These are phyloP conservation scores for Meloidogyne floridensis DNA, from an alignment of 1,140 invertebrate species.

Conservation along the genomic window DNA sequence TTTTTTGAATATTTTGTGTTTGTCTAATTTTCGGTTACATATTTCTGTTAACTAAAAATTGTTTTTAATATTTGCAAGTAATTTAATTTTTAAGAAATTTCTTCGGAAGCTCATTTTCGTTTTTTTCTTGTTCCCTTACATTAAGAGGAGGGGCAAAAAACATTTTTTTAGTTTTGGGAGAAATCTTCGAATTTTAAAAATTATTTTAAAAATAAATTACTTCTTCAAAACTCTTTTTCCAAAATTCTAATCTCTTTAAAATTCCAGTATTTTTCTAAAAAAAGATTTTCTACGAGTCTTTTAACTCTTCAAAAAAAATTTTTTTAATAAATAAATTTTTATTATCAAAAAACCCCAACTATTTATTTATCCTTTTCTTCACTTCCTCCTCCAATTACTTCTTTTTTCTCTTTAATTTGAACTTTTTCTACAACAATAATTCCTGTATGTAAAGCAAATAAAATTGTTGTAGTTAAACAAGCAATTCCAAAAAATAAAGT, in stretches of 20 bases:
- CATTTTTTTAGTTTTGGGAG: too few species aligned
- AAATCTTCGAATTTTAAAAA: too few species aligned
- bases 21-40: too few species aligned
- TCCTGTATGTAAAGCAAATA: slow-evolving; percentile 61
- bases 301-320: not conserved
- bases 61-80: not conserved
- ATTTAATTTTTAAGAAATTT: not conserved
- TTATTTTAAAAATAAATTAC: too few species aligned
- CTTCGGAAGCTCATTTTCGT: too few species aligned
- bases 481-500: slow-evolving; percentile 56
- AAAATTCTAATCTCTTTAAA: not conserved
- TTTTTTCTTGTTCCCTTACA: too few species aligned
- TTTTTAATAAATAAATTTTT: not conserved
- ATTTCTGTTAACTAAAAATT: not conserved
- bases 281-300: not conserved
- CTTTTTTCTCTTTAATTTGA: not conserved
- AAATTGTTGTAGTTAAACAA: slow-evolving; percentile 52
- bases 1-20: not conserved
- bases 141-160: too few species aligned
- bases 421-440: slow-evolving; percentile 39
- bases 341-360: not conserved
- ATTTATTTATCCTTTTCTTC: not conserved
- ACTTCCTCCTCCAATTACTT: not conserved
- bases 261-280: too few species aligned
- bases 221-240: not conserved